These are phyloP conservation scores for Turritopsis dohrnii DNA, from an alignment of 30 jellyfish, hydroid and myxozoan species.

Conservation along the genomic window DNA sequence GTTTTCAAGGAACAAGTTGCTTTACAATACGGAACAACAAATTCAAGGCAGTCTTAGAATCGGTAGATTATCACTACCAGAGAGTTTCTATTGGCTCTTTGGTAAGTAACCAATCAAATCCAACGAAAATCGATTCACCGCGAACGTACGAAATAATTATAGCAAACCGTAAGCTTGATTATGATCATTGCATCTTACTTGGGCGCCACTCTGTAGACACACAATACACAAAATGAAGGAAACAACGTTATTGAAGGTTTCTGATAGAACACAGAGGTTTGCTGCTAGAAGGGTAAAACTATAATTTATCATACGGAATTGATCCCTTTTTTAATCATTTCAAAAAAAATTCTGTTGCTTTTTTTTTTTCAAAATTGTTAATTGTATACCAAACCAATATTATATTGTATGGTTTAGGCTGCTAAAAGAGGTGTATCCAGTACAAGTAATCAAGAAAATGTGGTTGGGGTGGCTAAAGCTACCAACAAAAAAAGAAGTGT, in stretches of 20 bases:
- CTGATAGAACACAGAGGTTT: neutral
- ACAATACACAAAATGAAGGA: neutral
- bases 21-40: neutral
- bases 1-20: neutral
- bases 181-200: neutral
- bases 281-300: neutral
- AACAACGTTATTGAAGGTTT: neutral
- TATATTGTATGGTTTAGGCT: neutral
- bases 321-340: no score
- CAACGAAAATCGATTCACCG: neutral
- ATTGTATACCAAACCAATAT: neutral
- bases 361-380: no score
- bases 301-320: no score
- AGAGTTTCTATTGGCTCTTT: neutral
- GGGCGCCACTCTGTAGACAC: neutral
- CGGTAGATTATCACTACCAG: neutral
- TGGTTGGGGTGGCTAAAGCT: neutral
- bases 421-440: neutral
- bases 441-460: slow-evolving; percentile 3
- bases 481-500: slow-evolving; percentile 26
- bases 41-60: neutral
- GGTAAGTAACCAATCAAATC: neutral
- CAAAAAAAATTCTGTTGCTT: no score
- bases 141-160: slow-evolving; percentile 11
- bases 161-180: neutral